Evolutionary conservation across 2,888 invertebrate species (phyloP), one percentile per base, ranked within the genome.

Genomic region (Ellobium chinense): DNA sequence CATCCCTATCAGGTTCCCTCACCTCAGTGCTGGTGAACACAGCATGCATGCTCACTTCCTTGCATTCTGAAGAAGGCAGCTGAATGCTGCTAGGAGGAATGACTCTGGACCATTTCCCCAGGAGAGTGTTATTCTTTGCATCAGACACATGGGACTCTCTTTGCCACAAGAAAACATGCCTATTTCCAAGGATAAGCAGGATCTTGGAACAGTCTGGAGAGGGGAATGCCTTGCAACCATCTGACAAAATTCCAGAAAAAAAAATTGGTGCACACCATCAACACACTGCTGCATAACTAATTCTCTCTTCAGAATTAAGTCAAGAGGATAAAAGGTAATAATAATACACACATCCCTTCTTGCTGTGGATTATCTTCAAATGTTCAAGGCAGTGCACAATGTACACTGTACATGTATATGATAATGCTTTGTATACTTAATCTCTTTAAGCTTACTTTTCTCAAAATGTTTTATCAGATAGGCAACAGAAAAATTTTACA

Each of bases 41-140:
- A 24, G 87, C 87, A 77, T 87, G 81, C 14, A 89, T 79, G 56
- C 84, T 82, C 18, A 87, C 82, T 77, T 89, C 90, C 27, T 60
- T 81, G 72, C 86, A 82, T 12, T 87, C 86, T 9, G 82, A 34
- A 1, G 81, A 81, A 2, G 91, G 90, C 24, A 91, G 74, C 7
- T 81, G 79, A 37, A 89, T 85, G 24, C 85, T 88, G 5, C 82
- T 82, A n/a, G 89, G 87, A n/a, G 88, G 84, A 31, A 78, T 81
- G 1, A 91, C 83, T 27, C 73, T 80, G 21, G 88, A 87, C 92
- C 92, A 92, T 24, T 82, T 82, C 3, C 92, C 92, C 70, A 84
- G 84, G 31, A 91, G 54, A n/a, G 83, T 87, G 24, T 85, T 78
- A 63, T 85, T 85, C 56, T 83, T 86, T 24, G 87, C 81, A 34